Evolutionary conservation across 1,140 invertebrate species (phyloP).

Genomic region (silkworm (Bombyx mori)): ASM3026992v2 NC_085112.1:10195501-10196000

Average conservation of each 20-base stretch:
- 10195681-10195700: not conserved
- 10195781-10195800: slow-evolving; percentile 19
- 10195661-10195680: not conserved
- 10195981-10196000: slow-evolving; percentile 15
- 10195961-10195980: slow-evolving; percentile 25
- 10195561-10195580: no score
- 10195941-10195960: slow-evolving; percentile 23
- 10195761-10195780: slow-evolving; percentile 17
- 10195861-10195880: slow-evolving; percentile 15
- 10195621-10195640: no score
- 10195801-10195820: slow-evolving; percentile 22
- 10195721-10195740: not conserved
- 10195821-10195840: slow-evolving; percentile 18
- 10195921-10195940: slow-evolving; percentile 26
- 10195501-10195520: no score
- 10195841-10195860: slow-evolving; percentile 22
- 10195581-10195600: no score
- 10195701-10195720: no score
- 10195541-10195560: no score
- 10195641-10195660: not conserved
- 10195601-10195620: no score
- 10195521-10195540: no score
- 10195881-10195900: slow-evolving; percentile 13
- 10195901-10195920: slow-evolving; percentile 19
- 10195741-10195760: not conserved